Base-by-base conservation (phyloP, 2,113 vertebrate genomes). In the Misgurnus mizolepis region DNA sequence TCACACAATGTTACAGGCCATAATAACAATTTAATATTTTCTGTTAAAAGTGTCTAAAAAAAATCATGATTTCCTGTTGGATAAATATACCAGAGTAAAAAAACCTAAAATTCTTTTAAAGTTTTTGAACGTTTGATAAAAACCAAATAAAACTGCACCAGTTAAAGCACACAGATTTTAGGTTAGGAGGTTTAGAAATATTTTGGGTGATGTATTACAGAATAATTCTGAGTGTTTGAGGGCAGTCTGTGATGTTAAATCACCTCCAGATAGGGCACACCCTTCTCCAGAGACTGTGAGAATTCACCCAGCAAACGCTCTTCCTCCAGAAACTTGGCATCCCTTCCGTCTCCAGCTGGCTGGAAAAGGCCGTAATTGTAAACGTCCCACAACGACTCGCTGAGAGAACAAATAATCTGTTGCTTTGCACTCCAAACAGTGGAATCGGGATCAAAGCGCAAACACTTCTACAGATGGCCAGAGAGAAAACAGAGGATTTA, bases 341-440 rank as follows among this genome's bases (percentile, higher is more conserved):
- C 95, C 0, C 95, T 91, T 62, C 96, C 95, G 0, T 96, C 95
- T 77, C 94, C 94, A 56, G 96, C 95, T 0, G 96, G 96, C 89
- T 97, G 96, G 92, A 97, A 97, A 66, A 97, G 95, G 80, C 96
- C 96, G 0, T 97, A 97, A 89, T 97, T 97, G 66, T 95, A 94
- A 18, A 91, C 95, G 0, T 97, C 96, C 92, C 96, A 95, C 78
- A 97, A 84, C 0, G 95, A 93, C 87, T 97, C 95, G 0, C 89
- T 94, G 83, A 97, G 93, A 14, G 96, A 95, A 60, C 94, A 94
- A 77, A 97, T 92, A 79, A 97, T 93, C 90, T 96, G 95, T 89
- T 96, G 96, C 89, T 97, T 97, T 34, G 95, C 96, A 0, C 85
- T 93, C 96, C 96, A 97, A 86, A 96, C 95, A 2, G 92, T 94